A percentile compares a stretch with the other conserved stretches of the same genome.
Conservation (phyloP, 1,140 invertebrate genomes). For the Archivesica marissinica region DNA sequence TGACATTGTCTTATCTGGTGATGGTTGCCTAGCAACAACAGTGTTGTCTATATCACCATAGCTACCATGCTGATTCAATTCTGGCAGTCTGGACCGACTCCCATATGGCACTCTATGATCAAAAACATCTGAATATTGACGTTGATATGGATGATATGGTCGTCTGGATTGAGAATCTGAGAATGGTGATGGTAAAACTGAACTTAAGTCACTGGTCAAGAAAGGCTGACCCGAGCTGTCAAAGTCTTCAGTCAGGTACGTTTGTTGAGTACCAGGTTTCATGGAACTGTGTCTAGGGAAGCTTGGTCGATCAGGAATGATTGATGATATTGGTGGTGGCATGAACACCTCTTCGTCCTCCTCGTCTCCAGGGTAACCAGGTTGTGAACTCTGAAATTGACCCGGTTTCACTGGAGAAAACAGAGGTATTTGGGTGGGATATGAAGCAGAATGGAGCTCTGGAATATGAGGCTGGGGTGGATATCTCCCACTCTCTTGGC, state of each 20-base stretch:
- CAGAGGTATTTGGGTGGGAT: slow-evolving; percentile 28
- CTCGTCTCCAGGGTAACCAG: slow-evolving; percentile 57
- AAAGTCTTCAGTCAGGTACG: slow-evolving; percentile 69
- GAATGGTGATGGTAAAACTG: slow-evolving; percentile 76
- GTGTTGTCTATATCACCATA: slow-evolving; percentile 60
- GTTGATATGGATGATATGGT: slow-evolving; percentile 53
- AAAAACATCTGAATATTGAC: slow-evolving; percentile 51
- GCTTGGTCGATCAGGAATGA: slow-evolving; percentile 50
- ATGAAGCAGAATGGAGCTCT: neutral
- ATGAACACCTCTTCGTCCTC: slow-evolving; percentile 70
- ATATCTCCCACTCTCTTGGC: slow-evolving; percentile 21
- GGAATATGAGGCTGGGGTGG: slow-evolving; percentile 34
- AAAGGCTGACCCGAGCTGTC: slow-evolving; percentile 62
- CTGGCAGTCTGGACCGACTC: slow-evolving; percentile 36
- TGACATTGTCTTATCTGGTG: slow-evolving; percentile 48
- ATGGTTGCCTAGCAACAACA: slow-evolving; percentile 57
- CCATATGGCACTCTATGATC: slow-evolving; percentile 44
- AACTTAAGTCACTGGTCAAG: slow-evolving; percentile 77
- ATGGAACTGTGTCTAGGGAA: slow-evolving; percentile 75
- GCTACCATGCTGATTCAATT: slow-evolving; percentile 50
- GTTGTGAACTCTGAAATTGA: neutral
- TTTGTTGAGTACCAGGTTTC: slow-evolving; percentile 69
- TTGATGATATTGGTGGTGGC: slow-evolving; percentile 47
- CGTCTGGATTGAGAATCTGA: slow-evolving; percentile 55
- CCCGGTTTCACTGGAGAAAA: slow-evolving; percentile 37